Evolutionary conservation across 64 coral and sea anemone species (phyloP).

Genomic region (Dendrophyllia cribrosa): DNA sequence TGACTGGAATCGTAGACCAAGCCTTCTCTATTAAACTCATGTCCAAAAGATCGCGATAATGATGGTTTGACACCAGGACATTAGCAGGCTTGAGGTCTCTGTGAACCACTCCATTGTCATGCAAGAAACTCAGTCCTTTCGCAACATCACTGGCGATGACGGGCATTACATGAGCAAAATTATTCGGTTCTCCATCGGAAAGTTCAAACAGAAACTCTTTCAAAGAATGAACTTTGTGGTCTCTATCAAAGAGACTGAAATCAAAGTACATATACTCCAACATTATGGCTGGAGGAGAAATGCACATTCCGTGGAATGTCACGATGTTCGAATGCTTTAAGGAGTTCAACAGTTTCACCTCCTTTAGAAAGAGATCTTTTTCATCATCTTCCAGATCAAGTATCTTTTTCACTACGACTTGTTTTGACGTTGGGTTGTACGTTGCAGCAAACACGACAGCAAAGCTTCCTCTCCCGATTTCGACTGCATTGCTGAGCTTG

Average conservation of each 20-base stretch:
- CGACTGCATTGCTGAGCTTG: background rate
- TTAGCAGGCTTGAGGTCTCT: too few species aligned
- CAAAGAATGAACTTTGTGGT: constrained; percentile 41
- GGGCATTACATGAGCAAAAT: too few species aligned
- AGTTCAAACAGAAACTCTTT: too few species aligned
- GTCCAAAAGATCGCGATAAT: too few species aligned
- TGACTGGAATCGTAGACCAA: too few species aligned
- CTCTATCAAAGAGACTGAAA: constrained; percentile 13
- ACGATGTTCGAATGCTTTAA: background rate
- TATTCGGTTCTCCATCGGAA: too few species aligned
- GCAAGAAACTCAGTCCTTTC: too few species aligned
- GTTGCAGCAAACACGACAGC: background rate
- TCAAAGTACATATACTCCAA: constrained; percentile 6
- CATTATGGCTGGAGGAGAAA: constrained; percentile 1
- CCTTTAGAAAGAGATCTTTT: constrained; percentile 3
- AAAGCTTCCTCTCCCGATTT: background rate
- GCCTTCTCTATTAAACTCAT: too few species aligned
- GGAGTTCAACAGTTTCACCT: background rate
- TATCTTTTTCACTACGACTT: background rate
- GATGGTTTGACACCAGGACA: too few species aligned
- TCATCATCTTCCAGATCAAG: background rate
- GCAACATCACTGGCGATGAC: too few species aligned
- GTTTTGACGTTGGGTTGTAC: background rate
- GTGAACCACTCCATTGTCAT: too few species aligned
- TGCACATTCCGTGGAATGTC: too few species aligned